Percentiles rank a stretch among this genome's conserved stretches.
Evolutionary conservation across 2,888 invertebrate genomes (phyloP).

Genomic region (Serripes groenlandicus): DNA sequence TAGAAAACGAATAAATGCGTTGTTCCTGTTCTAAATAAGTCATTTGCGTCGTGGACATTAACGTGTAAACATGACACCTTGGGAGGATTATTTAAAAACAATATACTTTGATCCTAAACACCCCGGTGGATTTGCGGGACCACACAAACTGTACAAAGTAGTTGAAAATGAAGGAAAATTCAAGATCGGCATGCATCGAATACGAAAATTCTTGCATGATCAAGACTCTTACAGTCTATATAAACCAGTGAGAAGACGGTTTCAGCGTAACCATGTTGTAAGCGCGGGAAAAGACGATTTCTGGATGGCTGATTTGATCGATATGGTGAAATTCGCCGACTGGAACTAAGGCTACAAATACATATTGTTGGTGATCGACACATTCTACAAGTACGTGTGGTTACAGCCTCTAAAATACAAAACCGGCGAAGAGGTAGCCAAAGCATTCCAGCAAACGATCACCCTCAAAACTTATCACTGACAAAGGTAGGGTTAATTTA

Average conservation of each 20-base stretch:
- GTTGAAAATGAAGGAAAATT: too few relatives aligned
- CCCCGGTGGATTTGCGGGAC: slow-evolving; percentile 46
- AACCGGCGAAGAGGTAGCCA: too few relatives aligned
- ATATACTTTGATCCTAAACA: not conserved
- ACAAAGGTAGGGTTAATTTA: slow-evolving; percentile 38
- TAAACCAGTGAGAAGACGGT: slow-evolving; percentile 48
- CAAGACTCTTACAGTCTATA: slow-evolving; percentile 54
- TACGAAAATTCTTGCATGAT: slow-evolving; percentile 59
- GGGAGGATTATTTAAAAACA: slow-evolving; percentile 3
- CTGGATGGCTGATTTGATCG: slow-evolving; percentile 58
- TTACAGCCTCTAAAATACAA: too few relatives aligned
- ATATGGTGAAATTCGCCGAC: slow-evolving; percentile 57
- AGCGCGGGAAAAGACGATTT: slow-evolving; percentile 60
- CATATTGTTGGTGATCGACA: too few relatives aligned
- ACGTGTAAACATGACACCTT: slow-evolving; percentile 10
- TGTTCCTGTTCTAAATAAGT: not conserved
- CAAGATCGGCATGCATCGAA: slow-evolving; percentile 57
- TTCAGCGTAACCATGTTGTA: slow-evolving; percentile 49
- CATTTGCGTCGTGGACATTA: not conserved
- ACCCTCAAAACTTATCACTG: slow-evolving; percentile 19
- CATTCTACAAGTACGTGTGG: too few relatives aligned
- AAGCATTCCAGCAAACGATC: too few relatives aligned
- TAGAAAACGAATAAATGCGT: slow-evolving; percentile 3
- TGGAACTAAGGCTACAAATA: too few relatives aligned
- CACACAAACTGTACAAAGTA: slow-evolving; percentile 59